Conservation (phyloP, 2,113 vertebrate genomes). For the Turnix velox region DNA sequence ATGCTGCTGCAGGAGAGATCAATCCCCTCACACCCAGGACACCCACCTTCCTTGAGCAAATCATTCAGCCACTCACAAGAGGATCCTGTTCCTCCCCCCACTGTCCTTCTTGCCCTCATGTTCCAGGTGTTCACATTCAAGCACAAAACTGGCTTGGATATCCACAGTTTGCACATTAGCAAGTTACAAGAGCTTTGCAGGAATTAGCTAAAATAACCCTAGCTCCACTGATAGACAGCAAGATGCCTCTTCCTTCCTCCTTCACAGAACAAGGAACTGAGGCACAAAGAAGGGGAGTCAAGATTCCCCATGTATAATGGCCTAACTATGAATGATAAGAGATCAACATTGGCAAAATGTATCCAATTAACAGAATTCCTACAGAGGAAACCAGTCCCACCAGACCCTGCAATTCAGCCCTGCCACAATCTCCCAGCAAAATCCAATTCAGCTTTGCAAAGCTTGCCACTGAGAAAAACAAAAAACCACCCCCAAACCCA, state of each 20-base stretch:
- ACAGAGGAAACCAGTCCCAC: neutral
- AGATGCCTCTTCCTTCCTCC: neutral
- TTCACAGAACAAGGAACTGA: neutral
- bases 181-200: neutral
- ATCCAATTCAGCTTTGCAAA: neutral
- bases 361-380: neutral
- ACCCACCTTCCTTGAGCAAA: neutral
- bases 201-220: neutral
- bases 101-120: neutral
- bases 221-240: neutral
- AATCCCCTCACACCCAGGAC: neutral
- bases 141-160: neutral
- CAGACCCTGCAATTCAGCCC: neutral
- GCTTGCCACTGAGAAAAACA: neutral
- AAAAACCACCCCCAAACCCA: neutral
- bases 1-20: neutral
- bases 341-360: neutral
- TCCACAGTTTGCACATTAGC: neutral
- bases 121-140: neutral
- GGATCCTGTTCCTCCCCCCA: neutral
- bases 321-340: neutral
- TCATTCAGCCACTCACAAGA: neutral
- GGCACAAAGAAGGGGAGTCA: neutral
- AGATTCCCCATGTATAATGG: rapidly evolving
- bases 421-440: neutral